Evolutionary conservation across 2,888 invertebrate species (phyloP).

Genomic region (Agriopis aurantiaria): DNA sequence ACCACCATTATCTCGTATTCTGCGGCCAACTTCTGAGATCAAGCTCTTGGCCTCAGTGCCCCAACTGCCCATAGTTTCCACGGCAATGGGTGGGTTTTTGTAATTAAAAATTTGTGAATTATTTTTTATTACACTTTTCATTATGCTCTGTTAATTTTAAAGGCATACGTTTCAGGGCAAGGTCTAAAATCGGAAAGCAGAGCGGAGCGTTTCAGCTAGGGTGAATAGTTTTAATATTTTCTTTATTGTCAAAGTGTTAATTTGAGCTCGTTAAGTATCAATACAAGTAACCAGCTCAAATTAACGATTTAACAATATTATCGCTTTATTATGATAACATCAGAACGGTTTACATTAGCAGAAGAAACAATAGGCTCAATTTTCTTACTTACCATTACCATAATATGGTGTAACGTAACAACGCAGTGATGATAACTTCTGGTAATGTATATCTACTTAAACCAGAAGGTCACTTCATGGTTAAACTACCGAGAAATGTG

Average conservation of each 20-base stretch:
- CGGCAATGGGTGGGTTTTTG: no score
- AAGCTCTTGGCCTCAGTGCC: no score
- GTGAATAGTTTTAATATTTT: not conserved
- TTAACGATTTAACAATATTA: not conserved
- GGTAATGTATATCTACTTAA: constrained; percentile 52
- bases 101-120: not conserved
- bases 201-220: not conserved
- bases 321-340: constrained; percentile 64
- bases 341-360: constrained; percentile 64
- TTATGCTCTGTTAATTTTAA: not conserved
- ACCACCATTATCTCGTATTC: no score
- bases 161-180: not conserved
- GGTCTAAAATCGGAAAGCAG: not conserved
- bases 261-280: constrained; percentile 25
- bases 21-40: no score
- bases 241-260: constrained; percentile 10
- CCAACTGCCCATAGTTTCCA: no score
- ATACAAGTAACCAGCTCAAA: not conserved
- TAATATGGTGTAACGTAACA: constrained; percentile 60
- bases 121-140: not conserved
- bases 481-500: constrained; percentile 1
- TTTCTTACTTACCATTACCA: constrained; percentile 63
- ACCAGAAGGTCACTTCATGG: constrained; percentile 34
- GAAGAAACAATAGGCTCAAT: constrained; percentile 67
- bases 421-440: constrained; percentile 58